A percentile compares a stretch with the other conserved stretches of the same genome.
phyloP scores from a whole-genome alignment of 2,888 invertebrate genomes.

The Plebejus argus region DNA sequence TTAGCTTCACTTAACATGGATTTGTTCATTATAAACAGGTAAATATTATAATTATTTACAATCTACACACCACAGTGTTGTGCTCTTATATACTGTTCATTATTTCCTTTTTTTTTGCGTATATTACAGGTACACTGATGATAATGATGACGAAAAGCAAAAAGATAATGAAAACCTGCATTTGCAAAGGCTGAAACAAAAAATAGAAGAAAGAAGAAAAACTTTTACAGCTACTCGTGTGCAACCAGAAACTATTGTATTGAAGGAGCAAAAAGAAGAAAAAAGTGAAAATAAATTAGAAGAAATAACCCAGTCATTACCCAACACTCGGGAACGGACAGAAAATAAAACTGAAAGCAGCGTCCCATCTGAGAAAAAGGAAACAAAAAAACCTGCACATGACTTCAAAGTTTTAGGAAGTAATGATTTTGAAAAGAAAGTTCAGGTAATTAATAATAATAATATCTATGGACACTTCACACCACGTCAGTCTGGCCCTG shows the following conservation, averaged over 20 bases:
- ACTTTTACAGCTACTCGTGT: constrained; percentile 42
- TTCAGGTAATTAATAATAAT: constrained; percentile 59
- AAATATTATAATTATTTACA: constrained; percentile 38
- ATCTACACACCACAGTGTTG: neutral
- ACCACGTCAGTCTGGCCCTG: too few relatives aligned
- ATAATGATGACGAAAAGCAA: constrained; percentile 58
- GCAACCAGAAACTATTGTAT: constrained; percentile 38
- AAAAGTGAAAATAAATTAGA: constrained; percentile 34
- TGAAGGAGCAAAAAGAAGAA: constrained; percentile 34
- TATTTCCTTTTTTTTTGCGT: constrained; percentile 26
- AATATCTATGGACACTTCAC: too few relatives aligned
- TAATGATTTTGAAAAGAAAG: constrained; percentile 80
- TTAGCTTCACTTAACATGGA: constrained; percentile 73
- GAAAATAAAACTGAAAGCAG: constrained; percentile 9
- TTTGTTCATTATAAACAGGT: constrained; percentile 87
- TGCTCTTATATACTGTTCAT: neutral
- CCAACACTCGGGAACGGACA: constrained; percentile 24
- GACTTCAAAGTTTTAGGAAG: constrained; percentile 86
- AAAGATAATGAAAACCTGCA: constrained; percentile 77
- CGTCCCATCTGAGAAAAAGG: constrained; percentile 20
- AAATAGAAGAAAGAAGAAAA: constrained; percentile 81
- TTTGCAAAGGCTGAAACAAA: constrained; percentile 80
- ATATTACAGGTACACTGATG: constrained; percentile 68
- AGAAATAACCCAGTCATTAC: constrained; percentile 4
- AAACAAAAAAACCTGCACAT: constrained; percentile 43